Base-by-base conservation (phyloP, 92 coral and sea anemone genomes). In the Muricea muricata region DNA sequence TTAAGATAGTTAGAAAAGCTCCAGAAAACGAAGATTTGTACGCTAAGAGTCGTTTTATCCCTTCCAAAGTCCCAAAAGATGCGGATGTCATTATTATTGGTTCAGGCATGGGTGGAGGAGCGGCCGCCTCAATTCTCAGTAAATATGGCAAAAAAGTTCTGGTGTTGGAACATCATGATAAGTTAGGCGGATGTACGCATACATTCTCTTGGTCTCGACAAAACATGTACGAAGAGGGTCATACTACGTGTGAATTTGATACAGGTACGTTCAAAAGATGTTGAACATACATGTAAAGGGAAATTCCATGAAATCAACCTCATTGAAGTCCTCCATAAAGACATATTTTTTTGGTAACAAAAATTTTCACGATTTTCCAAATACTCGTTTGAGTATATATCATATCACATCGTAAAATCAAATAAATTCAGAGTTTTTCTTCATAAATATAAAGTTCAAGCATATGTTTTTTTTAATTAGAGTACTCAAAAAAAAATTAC, bases 71-170 rank as follows among this genome's bases (percentile, higher is more conserved):
- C 31, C 76, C 76, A 9, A 70, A 70, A 18, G 21, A 70, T 70
- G 52, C 39, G 15, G 76, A 70, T 34, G 76, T 70, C 35, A 70
- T 70, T 37, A 70, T 70, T 33, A 70, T 70, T 34, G 76, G 76
- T 70, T 70, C 76, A 26, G 76, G 76, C 1, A 70, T 70, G 76
- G 76, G 76, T 40, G 76, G 76, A 2, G 76, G 76, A 70, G 4
- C 76, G 55, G 76, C 76, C 26, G 76, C 76, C 5, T 70, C 76
- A 15, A 70, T 70, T 31, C 39, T 70, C 28, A 70, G 76, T 70
- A 70, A 70, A 70, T 70, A 70, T 70, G 76, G 76, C 76, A 70
- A 70, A 28, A 70, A 70, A 34, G 76, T 70, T 25, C 28, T 70
- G n/a, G 76, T 70, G 25, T 70, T 70, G 52, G 76, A 70, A 42